These are phyloP conservation scores for Helicoverpa assulta DNA, from an alignment of 2,888 invertebrate species.

Conservation along the genomic window DNA sequence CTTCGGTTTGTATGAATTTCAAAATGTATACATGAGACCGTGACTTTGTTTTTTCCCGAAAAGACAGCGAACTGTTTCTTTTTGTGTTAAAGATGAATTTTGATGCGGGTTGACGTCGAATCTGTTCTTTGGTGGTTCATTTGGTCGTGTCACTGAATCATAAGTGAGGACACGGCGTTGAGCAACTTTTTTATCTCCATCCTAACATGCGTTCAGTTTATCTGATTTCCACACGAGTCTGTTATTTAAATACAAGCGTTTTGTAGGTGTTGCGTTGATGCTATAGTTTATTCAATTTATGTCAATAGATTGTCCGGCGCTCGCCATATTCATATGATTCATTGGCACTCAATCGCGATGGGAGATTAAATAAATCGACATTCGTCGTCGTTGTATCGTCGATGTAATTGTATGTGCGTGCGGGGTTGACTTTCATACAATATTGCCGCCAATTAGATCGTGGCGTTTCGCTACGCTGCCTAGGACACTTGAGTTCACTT, in stretches of 20 bases:
- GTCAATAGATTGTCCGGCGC: conserved; percentile 71
- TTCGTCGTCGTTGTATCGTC: conserved; percentile 70
- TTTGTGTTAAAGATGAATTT: conserved; percentile 75
- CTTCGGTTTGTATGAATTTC: conserved; percentile 70
- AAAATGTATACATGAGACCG: conserved; percentile 72
- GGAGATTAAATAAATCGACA: conserved; percentile 79
- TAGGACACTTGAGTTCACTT: conserved; percentile 60
- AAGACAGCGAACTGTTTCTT: conserved; percentile 65
- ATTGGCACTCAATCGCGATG: conserved; percentile 75
- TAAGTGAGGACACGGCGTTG: conserved; percentile 72
- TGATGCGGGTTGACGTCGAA: conserved; percentile 82
- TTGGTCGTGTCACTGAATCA: conserved; percentile 75
- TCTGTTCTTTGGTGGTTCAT: conserved; percentile 71
- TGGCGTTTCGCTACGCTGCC: conserved; percentile 64
- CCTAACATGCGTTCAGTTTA: conserved; percentile 58
- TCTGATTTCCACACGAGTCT: conserved; percentile 63
- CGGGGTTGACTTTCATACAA: conserved; percentile 69
- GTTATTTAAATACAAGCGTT: conserved; percentile 72
- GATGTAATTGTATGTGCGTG: conserved; percentile 63
- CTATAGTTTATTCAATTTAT: conserved; percentile 79
- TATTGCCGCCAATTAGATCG: conserved; percentile 72
- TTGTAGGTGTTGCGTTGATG: conserved; percentile 64
- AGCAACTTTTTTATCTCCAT: conserved; percentile 65
- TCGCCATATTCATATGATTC: conserved; percentile 72
- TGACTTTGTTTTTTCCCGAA: conserved; percentile 68